Evolutionary conservation across 2,888 invertebrate species (phyloP).

Genomic region (Pyrrhosoma nymphula): DNA sequence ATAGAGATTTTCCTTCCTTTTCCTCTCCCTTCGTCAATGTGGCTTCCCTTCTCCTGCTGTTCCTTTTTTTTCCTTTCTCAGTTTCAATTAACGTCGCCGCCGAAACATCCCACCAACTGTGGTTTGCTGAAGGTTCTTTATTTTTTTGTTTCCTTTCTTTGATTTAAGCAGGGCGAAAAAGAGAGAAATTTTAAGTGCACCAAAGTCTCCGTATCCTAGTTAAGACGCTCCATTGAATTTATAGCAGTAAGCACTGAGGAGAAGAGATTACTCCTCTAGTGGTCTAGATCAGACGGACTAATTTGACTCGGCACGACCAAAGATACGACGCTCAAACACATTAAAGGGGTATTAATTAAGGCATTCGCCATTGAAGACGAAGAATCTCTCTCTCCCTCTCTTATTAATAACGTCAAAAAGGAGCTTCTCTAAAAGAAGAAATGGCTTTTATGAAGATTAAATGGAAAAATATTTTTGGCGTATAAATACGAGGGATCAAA

Average conservation of each 20-base stretch:
- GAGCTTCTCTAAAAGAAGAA: not conserved
- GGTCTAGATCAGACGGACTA: not conserved
- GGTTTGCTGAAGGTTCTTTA: not conserved
- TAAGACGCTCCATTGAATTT: not conserved
- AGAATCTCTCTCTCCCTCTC: not conserved
- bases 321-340: not conserved
- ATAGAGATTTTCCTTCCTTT: slow-evolving; percentile 37
- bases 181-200: slow-evolving; percentile 3
- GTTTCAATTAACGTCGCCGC: not conserved
- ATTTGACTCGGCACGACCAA: not conserved
- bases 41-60: not conserved
- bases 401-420: slow-evolving; percentile 15
- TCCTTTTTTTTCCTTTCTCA: not conserved
- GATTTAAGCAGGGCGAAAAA: not conserved
- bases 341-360: slow-evolving; percentile 27
- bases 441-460: not conserved
- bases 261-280: not conserved
- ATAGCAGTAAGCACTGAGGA: not conserved
- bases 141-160: not conserved
- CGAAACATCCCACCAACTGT: not conserved
- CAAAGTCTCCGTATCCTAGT: not conserved
- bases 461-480: not conserved
- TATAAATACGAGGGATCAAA: not conserved
- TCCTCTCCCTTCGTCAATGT: not conserved
- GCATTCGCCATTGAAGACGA: not conserved